These are phyloP conservation scores for Salminus brasiliensis DNA, from an alignment of 2,113 vertebrate species.

Conservation along the genomic window DNA sequence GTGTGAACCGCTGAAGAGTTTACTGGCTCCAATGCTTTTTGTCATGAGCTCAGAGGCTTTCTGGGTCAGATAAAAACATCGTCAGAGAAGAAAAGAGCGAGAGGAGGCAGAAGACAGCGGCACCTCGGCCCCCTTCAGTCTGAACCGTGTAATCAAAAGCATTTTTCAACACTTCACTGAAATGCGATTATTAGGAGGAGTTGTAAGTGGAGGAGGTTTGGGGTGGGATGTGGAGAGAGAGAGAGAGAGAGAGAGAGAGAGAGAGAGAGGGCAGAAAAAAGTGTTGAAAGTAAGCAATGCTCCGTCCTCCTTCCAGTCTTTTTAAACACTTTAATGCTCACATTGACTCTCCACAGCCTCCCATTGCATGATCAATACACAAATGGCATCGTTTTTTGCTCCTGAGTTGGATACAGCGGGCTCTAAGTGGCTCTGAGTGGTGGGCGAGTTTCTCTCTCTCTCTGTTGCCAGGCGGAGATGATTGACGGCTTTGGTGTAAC, in stretches of 20 bases:
- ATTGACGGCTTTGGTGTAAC: conserved; percentile 26
- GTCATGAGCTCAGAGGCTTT: conserved; percentile 14
- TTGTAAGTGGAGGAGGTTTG: conserved; percentile 10
- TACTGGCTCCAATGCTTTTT: conserved; percentile 26
- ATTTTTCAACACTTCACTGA: conserved; percentile 43
- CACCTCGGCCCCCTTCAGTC: conserved; percentile 25
- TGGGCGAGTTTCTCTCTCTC: conserved; percentile 8
- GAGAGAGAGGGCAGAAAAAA: not conserved
- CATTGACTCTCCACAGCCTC: not conserved
- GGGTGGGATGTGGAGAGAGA: not conserved
- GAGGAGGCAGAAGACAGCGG: conserved; percentile 20
- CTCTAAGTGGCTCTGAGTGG: conserved; percentile 21
- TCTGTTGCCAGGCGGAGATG: not conserved
- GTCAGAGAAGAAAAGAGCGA: conserved; percentile 21
- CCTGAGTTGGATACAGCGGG: not conserved
- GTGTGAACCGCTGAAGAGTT: conserved; percentile 15
- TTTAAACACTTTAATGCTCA: not conserved
- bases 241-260: not conserved
- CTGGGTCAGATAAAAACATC: conserved; percentile 1
- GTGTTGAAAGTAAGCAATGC: not conserved
- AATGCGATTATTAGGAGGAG: conserved; percentile 45
- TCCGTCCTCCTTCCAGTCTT: not conserved
- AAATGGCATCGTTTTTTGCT: conserved; percentile 8
- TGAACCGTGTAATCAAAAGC: conserved; percentile 46
- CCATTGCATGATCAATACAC: not conserved